phyloP scores from a whole-genome alignment of 2,113 vertebrate species.

The Casuarius casuarius region DNA sequence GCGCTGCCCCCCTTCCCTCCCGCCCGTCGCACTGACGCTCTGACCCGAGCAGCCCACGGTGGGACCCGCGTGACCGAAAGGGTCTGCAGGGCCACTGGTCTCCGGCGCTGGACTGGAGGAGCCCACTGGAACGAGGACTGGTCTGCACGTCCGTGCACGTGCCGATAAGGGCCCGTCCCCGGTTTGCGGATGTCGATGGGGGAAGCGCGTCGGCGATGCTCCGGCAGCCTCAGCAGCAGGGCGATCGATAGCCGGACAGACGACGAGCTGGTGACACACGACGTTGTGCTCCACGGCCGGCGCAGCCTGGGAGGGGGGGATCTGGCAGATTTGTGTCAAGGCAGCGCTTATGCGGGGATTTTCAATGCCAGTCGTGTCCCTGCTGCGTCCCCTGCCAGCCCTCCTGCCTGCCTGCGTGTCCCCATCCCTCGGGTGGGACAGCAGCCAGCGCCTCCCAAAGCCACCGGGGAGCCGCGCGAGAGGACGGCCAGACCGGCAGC shows the following conservation, averaged over 20 bases:
- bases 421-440: no score
- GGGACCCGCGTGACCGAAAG: fast-evolving
- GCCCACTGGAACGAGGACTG: not conserved
- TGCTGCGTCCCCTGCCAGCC: no score
- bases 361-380: no score
- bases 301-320: no score
- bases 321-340: no score
- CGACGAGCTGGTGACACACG: not conserved
- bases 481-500: no score
- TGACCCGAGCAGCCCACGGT: not conserved
- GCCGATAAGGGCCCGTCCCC: not conserved
- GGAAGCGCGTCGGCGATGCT: no score
- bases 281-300: no score
- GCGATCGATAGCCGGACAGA: not conserved
- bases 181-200: not conserved
- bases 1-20: fast-evolving
- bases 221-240: not conserved
- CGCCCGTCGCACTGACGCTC: not conserved
- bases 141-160: fast-evolving
- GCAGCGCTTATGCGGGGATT: not conserved
- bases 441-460: no score
- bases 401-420: no score
- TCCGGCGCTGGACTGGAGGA: fast-evolving
- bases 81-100: not conserved
- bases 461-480: no score